Evolutionary conservation across 2,113 vertebrate species (phyloP).

Genomic region (Bos indicus): DNA sequence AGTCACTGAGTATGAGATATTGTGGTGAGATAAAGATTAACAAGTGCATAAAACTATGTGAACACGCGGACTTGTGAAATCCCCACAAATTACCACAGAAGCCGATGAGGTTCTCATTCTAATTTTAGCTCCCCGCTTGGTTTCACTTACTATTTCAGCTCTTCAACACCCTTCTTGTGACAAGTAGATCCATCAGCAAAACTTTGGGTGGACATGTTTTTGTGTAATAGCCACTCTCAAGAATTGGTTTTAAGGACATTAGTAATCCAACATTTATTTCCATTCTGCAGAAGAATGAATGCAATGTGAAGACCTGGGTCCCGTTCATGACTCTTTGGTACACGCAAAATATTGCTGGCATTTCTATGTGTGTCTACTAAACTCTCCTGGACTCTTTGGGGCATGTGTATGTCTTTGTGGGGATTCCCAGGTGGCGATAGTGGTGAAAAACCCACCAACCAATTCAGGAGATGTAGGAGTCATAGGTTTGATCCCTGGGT

Average conservation of each 20-base stretch:
- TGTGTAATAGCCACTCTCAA: not conserved
- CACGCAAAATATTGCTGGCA: not conserved
- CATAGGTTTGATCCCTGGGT: not conserved
- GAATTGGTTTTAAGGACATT: not conserved
- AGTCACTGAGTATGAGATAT: not conserved
- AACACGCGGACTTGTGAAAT: constrained; percentile 49
- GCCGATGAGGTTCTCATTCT: constrained; percentile 10
- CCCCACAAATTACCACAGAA: constrained; percentile 63
- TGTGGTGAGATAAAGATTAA: not conserved
- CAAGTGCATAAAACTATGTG: not conserved
- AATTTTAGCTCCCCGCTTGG: constrained; percentile 40
- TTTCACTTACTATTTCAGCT: constrained; percentile 65
- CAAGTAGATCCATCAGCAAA: not conserved
- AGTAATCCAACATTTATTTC: not conserved
- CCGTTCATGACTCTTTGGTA: not conserved
- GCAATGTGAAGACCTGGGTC: not conserved
- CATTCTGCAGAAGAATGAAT: not conserved
- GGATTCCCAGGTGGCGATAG: not conserved
- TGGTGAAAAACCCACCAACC: not conserved
- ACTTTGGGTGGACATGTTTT: not conserved
- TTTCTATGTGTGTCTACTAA: not conserved
- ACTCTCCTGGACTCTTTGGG: not conserved
- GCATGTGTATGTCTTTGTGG: not conserved
- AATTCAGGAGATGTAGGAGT: not conserved
- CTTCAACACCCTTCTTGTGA: constrained; percentile 9